Percentiles rank a stretch among this genome's conserved stretches.
Conservation (phyloP, 2,113 vertebrate genomes). For the Melanerpes formicivorus region DNA sequence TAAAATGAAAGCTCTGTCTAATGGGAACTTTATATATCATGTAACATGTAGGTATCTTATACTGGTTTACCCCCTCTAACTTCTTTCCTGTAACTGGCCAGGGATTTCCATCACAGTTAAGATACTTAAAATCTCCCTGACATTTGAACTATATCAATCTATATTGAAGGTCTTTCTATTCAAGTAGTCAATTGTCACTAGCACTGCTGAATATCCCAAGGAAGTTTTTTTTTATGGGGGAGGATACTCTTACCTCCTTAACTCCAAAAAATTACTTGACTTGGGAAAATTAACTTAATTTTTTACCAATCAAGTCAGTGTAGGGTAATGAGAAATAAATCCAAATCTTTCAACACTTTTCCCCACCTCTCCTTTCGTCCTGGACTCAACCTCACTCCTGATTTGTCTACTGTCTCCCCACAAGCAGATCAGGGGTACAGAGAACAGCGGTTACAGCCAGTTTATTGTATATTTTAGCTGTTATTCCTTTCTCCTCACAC, state of each 20-base stretch:
- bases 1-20: neutral
- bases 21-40: rapidly evolving
- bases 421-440: too few relatives aligned
- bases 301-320: too few relatives aligned
- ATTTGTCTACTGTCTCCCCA: too few relatives aligned
- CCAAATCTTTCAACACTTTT: too few relatives aligned
- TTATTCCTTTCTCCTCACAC: too few relatives aligned
- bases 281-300: too few relatives aligned
- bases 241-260: neutral
- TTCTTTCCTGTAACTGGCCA: neutral
- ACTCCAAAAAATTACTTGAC: neutral
- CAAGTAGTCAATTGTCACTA: neutral
- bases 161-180: neutral
- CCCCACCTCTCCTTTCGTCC: too few relatives aligned
- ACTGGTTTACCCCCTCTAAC: neutral
- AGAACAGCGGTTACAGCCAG: too few relatives aligned
- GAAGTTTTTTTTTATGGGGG: neutral
- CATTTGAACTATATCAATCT: neutral
- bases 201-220: neutral
- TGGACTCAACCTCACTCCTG: too few relatives aligned
- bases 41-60: neutral
- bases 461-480: too few relatives aligned
- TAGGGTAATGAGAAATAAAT: too few relatives aligned
- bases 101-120: neutral
- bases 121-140: neutral